A percentile compares a stretch with the other conserved stretches of the same genome.
Evolutionary conservation across 2,113 vertebrate genomes (phyloP).

Genomic region (Zingel zingel): DNA sequence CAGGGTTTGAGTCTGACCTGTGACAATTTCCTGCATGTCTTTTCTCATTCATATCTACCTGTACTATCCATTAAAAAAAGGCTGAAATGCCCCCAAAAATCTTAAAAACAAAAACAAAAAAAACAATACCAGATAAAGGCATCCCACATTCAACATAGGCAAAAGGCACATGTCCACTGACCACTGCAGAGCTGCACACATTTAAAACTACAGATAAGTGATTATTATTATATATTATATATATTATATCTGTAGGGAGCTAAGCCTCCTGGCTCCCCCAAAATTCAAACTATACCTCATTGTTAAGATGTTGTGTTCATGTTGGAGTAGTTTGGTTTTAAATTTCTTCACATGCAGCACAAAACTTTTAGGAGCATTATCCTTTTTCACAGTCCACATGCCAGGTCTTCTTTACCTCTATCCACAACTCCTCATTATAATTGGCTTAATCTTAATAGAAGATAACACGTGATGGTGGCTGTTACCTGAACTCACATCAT

Average conservation of each 20-base stretch:
- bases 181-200: too few species aligned
- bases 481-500: not conserved
- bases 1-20: too few species aligned
- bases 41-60: too few species aligned
- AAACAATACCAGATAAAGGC: not conserved
- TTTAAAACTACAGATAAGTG: too few species aligned
- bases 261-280: too few species aligned
- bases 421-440: not conserved
- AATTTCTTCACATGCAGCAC: not conserved
- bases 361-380: not conserved
- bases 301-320: not conserved
- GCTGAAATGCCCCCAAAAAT: too few species aligned
- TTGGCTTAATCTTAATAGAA: not conserved
- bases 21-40: too few species aligned
- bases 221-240: too few species aligned
- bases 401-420: not conserved
- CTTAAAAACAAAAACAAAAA: not conserved
- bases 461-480: not conserved
- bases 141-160: not conserved
- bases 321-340: not conserved
- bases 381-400: not conserved
- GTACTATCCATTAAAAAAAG: too few species aligned
- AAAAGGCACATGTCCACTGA: not conserved
- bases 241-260: too few species aligned
- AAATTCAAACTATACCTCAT: not conserved